Percentiles rank a stretch among this genome's conserved stretches.
phyloP scores from a whole-genome alignment of 2,888 invertebrate species.

The Actias luna region DNA sequence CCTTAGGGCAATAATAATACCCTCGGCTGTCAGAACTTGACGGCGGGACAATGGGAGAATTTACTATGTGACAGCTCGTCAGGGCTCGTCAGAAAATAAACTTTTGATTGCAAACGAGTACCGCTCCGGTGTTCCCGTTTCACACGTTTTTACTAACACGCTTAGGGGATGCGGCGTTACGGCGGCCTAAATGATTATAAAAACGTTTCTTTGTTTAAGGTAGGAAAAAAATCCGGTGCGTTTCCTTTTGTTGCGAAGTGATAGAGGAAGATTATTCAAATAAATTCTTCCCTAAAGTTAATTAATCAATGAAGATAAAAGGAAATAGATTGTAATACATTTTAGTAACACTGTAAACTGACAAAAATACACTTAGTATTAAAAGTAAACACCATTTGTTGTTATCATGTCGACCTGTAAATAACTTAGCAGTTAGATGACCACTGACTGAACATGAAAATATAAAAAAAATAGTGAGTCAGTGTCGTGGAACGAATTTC shows the following conservation, averaged over 20 bases:
- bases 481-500: too few relatives aligned
- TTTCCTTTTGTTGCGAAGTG: background rate
- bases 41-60: constrained; percentile 47
- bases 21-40: constrained; percentile 37
- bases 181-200: background rate
- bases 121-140: background rate
- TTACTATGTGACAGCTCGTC: constrained; percentile 52
- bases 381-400: too few relatives aligned
- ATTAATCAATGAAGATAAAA: too few relatives aligned
- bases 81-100: constrained; percentile 38
- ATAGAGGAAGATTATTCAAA: background rate
- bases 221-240: background rate
- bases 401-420: too few relatives aligned
- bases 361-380: too few relatives aligned
- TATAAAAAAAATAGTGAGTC: too few relatives aligned
- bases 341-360: too few relatives aligned
- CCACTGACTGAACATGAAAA: too few relatives aligned
- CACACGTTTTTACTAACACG: constrained; percentile 1
- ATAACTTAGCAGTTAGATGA: too few relatives aligned
- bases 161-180: background rate
- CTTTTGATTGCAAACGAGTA: constrained; percentile 11
- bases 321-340: too few relatives aligned
- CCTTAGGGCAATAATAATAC: constrained; percentile 39
- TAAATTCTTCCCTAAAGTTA: too few relatives aligned
- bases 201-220: background rate